Evolutionary conservation across 30 jellyfish, hydroid and myxozoan genomes (phyloP).

Genomic region (Rhopilema esculentum): DNA sequence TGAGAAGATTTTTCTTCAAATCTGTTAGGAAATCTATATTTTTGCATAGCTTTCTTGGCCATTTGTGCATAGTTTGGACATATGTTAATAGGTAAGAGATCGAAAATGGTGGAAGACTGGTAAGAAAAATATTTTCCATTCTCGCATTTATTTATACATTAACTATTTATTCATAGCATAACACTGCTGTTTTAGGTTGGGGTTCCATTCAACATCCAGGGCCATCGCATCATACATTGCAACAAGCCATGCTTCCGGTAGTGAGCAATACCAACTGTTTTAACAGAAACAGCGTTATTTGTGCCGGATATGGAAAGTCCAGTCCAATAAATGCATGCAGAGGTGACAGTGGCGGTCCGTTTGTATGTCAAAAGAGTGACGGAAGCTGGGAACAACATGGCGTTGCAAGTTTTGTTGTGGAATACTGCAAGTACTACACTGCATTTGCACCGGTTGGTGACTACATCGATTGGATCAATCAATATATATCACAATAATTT

Average conservation of each 20-base stretch:
- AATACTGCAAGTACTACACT: slow-evolving; percentile 86
- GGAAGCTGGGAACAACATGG: slow-evolving; percentile 94
- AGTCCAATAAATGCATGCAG: slow-evolving; percentile 80
- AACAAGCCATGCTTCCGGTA: slow-evolving; percentile 89
- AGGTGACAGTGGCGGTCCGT: slow-evolving; percentile 96
- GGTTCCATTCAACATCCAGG: slow-evolving; percentile 90
- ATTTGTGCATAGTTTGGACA: too few relatives aligned
- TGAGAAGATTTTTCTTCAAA: too few relatives aligned
- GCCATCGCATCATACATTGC: slow-evolving; percentile 67
- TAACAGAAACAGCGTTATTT: slow-evolving; percentile 38
- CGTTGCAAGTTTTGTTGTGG: slow-evolving; percentile 86
- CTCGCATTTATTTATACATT: too few relatives aligned
- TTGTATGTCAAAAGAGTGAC: slow-evolving; percentile 67
- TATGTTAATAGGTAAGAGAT: too few relatives aligned
- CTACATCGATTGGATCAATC: slow-evolving; percentile 79
- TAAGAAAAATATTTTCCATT: too few relatives aligned
- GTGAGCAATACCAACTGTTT: slow-evolving; percentile 58
- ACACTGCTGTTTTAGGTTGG: slow-evolving; percentile 91
- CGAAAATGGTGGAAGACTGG: too few relatives aligned
- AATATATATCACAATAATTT: slow-evolving; percentile 10
- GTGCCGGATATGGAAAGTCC: slow-evolving; percentile 78
- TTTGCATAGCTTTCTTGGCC: too few relatives aligned
- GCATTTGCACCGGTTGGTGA: slow-evolving; percentile 78
- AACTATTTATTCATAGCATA: too few relatives aligned
- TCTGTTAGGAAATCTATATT: too few relatives aligned